Evolutionary conservation across 2,888 invertebrate genomes (phyloP).

Genomic region (Hydraecia micacea): DNA sequence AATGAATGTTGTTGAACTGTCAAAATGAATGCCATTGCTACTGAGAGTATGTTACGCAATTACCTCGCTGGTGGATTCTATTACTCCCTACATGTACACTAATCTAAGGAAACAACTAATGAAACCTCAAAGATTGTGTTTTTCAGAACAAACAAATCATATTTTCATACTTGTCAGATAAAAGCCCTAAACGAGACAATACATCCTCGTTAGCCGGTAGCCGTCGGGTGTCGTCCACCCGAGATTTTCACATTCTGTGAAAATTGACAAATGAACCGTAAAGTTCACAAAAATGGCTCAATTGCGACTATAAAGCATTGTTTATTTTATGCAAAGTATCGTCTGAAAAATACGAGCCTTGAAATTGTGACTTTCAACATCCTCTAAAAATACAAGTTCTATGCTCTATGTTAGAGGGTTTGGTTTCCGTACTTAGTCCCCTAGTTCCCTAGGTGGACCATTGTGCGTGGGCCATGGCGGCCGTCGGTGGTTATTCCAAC

Average conservation of each 20-base stretch:
- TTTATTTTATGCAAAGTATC: background rate
- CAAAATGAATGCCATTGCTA: too few species aligned
- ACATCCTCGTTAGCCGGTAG: slow-evolving; percentile 3
- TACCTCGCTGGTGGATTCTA: too few species aligned
- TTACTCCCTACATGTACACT: background rate
- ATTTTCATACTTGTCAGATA: slow-evolving; percentile 1
- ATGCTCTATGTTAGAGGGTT: too few species aligned
- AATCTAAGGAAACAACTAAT: slow-evolving; percentile 8
- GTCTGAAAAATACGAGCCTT: background rate
- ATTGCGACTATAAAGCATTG: background rate
- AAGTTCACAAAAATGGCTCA: background rate
- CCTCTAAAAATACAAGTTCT: too few species aligned
- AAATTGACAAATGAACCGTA: background rate
- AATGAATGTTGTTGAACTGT: too few species aligned
- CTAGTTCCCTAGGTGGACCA: too few species aligned
- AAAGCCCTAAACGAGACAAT: background rate
- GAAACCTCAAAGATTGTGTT: background rate
- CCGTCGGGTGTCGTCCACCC: background rate
- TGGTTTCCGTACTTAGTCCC: too few species aligned
- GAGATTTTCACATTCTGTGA: background rate
- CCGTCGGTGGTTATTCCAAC: too few species aligned
- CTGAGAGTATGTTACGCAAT: too few species aligned
- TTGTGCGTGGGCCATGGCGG: too few species aligned
- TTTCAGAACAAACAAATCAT: slow-evolving; percentile 12
- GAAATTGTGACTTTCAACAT: background rate